These are phyloP conservation scores for Nineta flava DNA, from an alignment of 2,888 invertebrate species.

Conservation along the genomic window DNA sequence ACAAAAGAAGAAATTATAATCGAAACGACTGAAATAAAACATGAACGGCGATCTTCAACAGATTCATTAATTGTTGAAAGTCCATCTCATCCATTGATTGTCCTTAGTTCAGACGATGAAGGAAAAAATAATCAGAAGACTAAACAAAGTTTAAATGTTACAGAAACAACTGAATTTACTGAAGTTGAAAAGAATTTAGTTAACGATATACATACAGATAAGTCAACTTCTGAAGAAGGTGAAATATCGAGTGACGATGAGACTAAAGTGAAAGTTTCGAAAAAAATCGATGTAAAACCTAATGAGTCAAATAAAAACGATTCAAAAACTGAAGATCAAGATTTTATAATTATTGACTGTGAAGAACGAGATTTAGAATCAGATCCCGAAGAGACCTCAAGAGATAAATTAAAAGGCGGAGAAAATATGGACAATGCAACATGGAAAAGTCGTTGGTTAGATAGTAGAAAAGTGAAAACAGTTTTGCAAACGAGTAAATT, in stretches of 20 bases:
- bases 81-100: constrained; percentile 5
- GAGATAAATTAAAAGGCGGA: not conserved
- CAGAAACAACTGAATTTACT: not conserved
- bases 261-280: not conserved
- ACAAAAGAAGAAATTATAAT: not conserved
- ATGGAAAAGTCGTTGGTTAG: constrained; percentile 7
- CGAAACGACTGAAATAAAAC: not conserved
- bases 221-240: not conserved
- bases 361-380: not conserved
- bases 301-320: not conserved
- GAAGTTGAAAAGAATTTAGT: not conserved
- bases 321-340: not conserved
- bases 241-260: not conserved
- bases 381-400: not conserved
- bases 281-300: not conserved
- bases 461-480: constrained; percentile 5
- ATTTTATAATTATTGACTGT: not conserved
- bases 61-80: constrained; percentile 7
- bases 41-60: constrained; percentile 1
- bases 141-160: not conserved
- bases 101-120: constrained; percentile 7
- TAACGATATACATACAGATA: not conserved
- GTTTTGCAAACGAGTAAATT: constrained; percentile 7
- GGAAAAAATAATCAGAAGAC: not conserved
- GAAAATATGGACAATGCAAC: not conserved